Evolutionary conservation across 2,888 invertebrate species (phyloP).

Genomic region (Odontocolon sp.): DNA sequence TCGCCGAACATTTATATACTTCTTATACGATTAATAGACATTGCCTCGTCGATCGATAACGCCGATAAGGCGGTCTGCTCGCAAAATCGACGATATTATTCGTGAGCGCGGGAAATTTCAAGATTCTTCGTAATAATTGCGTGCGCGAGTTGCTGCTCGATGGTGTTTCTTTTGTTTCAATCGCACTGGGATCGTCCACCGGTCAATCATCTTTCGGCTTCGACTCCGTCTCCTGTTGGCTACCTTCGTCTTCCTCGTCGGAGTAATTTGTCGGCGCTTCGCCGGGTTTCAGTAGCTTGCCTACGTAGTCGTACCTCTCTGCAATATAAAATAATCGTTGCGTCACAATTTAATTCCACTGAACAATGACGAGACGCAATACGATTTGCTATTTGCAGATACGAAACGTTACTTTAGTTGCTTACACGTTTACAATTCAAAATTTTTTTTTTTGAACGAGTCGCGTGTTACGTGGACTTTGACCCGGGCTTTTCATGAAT

Average conservation of each 20-base stretch:
- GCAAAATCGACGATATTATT: conserved; percentile 67
- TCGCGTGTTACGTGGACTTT: conserved; percentile 15
- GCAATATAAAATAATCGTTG: no score
- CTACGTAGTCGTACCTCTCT: conserved; percentile 97
- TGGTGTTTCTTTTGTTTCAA: conserved; percentile 59
- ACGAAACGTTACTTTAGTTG: no score
- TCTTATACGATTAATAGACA: conserved; percentile 69
- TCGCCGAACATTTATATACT: conserved; percentile 67
- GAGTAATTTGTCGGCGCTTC: conserved; percentile 95
- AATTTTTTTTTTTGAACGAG: not conserved
- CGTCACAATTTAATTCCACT: no score
- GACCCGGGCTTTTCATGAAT: conserved; percentile 8
- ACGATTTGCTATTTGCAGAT: no score
- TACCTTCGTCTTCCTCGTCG: conserved; percentile 89
- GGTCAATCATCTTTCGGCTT: conserved; percentile 80
- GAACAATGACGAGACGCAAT: no score
- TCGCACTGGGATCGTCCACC: conserved; percentile 48
- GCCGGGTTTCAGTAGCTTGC: conserved; percentile 93
- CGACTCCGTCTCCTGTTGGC: conserved; percentile 79
- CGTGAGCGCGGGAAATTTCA: conserved; percentile 64
- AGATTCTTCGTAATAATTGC: conserved; percentile 70
- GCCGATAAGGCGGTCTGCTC: conserved; percentile 36
- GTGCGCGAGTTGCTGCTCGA: conserved; percentile 62
- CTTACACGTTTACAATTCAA: conserved; percentile 17
- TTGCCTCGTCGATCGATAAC: conserved; percentile 59